Evolutionary conservation across 2,888 invertebrate genomes (phyloP).

Genomic region (Troglohyphantes excavatus): DNA sequence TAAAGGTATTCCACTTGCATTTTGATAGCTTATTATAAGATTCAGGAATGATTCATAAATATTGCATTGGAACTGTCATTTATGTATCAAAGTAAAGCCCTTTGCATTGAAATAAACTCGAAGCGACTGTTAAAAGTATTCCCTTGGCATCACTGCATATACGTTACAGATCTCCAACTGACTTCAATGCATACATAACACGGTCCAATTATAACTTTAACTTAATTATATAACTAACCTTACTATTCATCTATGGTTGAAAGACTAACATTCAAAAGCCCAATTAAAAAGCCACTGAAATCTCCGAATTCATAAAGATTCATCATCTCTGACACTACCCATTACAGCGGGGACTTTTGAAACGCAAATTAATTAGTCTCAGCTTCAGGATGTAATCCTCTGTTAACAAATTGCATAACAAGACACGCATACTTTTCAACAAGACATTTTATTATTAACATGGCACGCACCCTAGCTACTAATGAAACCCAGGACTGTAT

Average conservation of each 20-base stretch:
- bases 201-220: neutral
- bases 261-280: neutral
- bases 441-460: slow-evolving; percentile 7
- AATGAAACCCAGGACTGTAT: slow-evolving; percentile 28
- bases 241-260: neutral
- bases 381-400: neutral
- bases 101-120: no score
- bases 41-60: no score
- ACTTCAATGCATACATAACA: neutral
- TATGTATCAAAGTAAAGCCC: no score
- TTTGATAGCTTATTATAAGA: no score
- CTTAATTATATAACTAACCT: neutral
- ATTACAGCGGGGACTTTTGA: neutral
- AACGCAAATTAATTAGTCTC: slow-evolving; percentile 21
- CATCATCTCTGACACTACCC: neutral
- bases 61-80: no score
- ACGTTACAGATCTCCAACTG: neutral
- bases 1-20: no score
- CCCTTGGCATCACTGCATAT: no score
- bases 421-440: neutral
- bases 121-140: no score
- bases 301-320: neutral
- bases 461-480: neutral
- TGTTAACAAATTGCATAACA: slow-evolving; percentile 21
- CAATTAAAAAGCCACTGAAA: neutral